A percentile compares a stretch with the other conserved stretches of the same genome.
These are phyloP conservation scores for Oscheius myriophilus DNA, from an alignment of 2,888 invertebrate genomes.

Conservation along the genomic window DNA sequence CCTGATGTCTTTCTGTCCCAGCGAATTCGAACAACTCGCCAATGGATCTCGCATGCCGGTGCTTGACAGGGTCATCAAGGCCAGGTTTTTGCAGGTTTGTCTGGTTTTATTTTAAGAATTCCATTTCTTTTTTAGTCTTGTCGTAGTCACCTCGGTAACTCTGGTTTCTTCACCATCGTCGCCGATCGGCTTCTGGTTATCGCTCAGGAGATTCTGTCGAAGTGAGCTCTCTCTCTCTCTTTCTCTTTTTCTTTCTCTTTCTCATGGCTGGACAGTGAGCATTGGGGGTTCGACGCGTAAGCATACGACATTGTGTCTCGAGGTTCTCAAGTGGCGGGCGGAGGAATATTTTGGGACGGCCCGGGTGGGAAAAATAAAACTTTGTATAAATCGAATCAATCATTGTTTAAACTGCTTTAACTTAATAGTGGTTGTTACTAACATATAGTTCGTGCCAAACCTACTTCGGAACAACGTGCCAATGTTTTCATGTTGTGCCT, in stretches of 20 bases:
- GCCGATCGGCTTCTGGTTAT: constrained; percentile 24
- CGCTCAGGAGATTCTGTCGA: background rate
- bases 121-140: background rate
- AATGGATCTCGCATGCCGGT: constrained; percentile 12
- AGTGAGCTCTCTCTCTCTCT: background rate
- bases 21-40: background rate
- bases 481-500: too few relatives aligned
- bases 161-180: constrained; percentile 8
- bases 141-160: background rate
- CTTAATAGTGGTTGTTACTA: too few relatives aligned
- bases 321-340: too few relatives aligned
- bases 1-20: constrained; percentile 5
- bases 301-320: too few relatives aligned
- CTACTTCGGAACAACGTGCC: too few relatives aligned
- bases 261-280: too few relatives aligned
- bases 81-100: constrained; percentile 15
- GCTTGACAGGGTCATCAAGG: constrained; percentile 7
- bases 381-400: too few relatives aligned
- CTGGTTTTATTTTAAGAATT: background rate
- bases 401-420: too few relatives aligned
- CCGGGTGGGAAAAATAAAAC: too few relatives aligned
- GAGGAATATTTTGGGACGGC: too few relatives aligned
- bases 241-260: background rate
- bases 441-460: too few relatives aligned
- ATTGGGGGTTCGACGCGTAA: too few relatives aligned